phyloP scores from a whole-genome alignment of 2,113 vertebrate genomes.

The Psittacara wagleri region DNA sequence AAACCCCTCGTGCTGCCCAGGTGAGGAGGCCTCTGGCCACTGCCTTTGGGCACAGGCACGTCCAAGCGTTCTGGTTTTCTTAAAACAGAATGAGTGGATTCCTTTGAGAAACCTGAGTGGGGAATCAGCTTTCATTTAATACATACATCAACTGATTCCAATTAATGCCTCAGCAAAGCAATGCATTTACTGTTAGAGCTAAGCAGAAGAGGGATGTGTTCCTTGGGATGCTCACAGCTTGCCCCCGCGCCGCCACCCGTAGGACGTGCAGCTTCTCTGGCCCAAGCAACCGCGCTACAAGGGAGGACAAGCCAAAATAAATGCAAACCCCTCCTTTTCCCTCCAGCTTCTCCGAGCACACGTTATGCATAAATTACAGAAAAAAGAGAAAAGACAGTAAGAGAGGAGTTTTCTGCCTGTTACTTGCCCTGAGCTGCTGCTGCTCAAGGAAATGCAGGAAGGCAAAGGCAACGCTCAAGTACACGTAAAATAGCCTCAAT shows the following conservation, averaged over 20 bases:
- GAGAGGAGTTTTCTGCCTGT: background rate
- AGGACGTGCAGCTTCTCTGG: background rate
- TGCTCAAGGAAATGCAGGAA: background rate
- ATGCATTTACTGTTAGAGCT: background rate
- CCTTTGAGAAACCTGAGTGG: background rate
- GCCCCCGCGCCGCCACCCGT: background rate
- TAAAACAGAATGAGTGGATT: background rate
- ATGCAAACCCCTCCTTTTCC: background rate
- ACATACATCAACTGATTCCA: background rate
- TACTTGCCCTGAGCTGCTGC: background rate
- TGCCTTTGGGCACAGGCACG: background rate
- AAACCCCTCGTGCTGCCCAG: accelerated
- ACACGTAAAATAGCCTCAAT: background rate
- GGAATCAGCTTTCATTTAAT: background rate
- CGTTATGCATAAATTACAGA: background rate
- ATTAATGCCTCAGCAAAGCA: background rate
- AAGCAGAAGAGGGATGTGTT: background rate
- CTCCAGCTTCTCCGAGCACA: constrained; percentile 8
- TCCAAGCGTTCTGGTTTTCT: background rate
- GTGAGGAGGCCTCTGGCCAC: background rate
- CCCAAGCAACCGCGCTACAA: background rate
- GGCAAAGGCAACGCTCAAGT: background rate
- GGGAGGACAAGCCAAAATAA: constrained; percentile 33
- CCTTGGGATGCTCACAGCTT: background rate
- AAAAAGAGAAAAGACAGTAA: background rate